Evolutionary conservation across 2,113 vertebrate genomes (phyloP).

Genomic region (Romanogobio albipinnatus): DNA sequence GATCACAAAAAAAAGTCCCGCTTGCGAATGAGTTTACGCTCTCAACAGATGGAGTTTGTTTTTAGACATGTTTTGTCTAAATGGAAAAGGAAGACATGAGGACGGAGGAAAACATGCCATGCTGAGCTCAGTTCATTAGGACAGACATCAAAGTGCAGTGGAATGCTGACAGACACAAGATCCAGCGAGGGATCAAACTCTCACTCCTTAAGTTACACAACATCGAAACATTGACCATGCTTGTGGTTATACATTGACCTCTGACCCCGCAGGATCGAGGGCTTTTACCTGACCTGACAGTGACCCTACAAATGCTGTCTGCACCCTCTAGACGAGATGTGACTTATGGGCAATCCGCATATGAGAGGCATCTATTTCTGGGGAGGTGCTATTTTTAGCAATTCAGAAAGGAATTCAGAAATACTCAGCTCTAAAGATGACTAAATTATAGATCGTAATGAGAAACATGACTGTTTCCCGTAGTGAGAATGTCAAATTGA

Average conservation of each 20-base stretch:
- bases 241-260: not conserved
- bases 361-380: not conserved
- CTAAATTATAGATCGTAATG: conserved; percentile 14
- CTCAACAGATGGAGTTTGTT: conserved; percentile 30
- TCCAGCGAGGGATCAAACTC: conserved; percentile 11
- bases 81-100: not conserved
- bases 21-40: not conserved
- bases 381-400: conserved; percentile 12
- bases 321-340: not conserved
- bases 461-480: not conserved
- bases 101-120: not conserved
- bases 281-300: conserved; percentile 22
- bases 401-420: not conserved
- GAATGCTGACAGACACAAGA: conserved; percentile 6
- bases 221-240: not conserved
- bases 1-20: not conserved
- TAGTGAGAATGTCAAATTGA: not conserved
- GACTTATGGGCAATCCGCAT: not conserved
- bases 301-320: conserved; percentile 28
- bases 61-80: conserved; percentile 23
- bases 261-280: not conserved
- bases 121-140: conserved; percentile 2
- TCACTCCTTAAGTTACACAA: conserved; percentile 22
- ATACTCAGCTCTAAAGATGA: not conserved
- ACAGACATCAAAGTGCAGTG: conserved; percentile 29